Conservation (phyloP, 2,113 vertebrate genomes). For the Cranoglanis bouderius region DNA sequence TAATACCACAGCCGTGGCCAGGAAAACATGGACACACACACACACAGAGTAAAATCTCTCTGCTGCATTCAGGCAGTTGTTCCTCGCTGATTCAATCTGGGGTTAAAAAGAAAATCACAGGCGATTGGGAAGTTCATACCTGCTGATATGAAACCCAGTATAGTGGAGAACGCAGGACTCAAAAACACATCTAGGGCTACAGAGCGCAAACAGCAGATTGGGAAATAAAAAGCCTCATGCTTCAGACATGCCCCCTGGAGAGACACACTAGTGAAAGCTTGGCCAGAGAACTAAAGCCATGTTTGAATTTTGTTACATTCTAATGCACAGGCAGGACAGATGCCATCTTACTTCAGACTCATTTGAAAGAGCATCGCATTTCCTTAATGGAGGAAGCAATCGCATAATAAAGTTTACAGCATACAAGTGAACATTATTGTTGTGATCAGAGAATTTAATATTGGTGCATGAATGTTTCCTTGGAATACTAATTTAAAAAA, state of each 20-base stretch:
- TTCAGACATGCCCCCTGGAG: not conserved
- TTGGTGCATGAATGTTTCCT: not conserved
- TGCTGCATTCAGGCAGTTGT: not conserved
- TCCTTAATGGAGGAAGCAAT: not conserved
- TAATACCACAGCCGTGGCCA: not conserved
- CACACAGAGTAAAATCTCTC: not conserved
- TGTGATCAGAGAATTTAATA: not conserved
- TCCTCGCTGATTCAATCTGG: not conserved
- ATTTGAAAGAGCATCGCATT: not conserved
- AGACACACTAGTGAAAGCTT: not conserved
- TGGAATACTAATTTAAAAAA: not conserved
- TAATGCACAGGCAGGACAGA: not conserved
- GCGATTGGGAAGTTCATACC: not conserved
- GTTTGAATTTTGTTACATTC: not conserved
- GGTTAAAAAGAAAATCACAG: not conserved
- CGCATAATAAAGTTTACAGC: not conserved
- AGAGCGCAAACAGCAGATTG: not conserved
- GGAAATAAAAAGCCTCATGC: not conserved
- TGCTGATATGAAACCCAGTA: not conserved
- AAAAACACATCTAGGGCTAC: not conserved
- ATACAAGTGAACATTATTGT: not conserved
- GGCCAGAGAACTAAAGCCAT: not conserved
- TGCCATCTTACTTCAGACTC: not conserved
- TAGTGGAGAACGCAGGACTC: not conserved
- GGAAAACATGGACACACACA: conserved; percentile 1